Evolutionary conservation across 2,113 vertebrate species (phyloP).

Genomic region (Xenopus borealis): DNA sequence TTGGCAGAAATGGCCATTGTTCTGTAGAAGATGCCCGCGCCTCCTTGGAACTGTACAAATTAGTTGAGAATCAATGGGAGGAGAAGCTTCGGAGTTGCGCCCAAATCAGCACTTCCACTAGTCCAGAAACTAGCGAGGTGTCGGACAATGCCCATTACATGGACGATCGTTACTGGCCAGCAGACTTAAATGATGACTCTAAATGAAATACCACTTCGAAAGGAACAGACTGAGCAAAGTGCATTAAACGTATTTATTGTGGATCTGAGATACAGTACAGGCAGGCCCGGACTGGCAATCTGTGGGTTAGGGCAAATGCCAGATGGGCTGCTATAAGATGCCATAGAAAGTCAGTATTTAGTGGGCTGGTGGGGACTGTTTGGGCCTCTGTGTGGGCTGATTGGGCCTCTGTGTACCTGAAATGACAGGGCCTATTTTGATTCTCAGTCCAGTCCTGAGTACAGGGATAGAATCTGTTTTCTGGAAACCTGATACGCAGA

Average conservation of each 20-base stretch:
- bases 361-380: no score
- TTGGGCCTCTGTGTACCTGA: no score
- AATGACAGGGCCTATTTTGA: no score
- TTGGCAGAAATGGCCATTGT: constrained; percentile 74
- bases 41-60: constrained; percentile 87
- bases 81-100: constrained; percentile 50
- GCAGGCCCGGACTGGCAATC: no score
- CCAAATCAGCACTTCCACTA: constrained; percentile 29
- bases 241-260: not conserved
- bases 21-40: constrained; percentile 88
- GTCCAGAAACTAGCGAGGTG: constrained; percentile 33
- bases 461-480: no score
- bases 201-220: constrained; percentile 31
- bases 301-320: no score
- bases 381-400: no score
- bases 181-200: constrained; percentile 60
- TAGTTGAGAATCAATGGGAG: constrained; percentile 87
- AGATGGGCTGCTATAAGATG: no score
- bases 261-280: no score
- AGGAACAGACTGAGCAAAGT: not conserved
- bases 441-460: no score
- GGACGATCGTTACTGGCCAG: constrained; percentile 88
- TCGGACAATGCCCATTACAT: constrained; percentile 73
- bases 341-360: no score
- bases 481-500: no score